Conservation (phyloP, 2,113 vertebrate genomes). For the Regulus satrapa region DNA sequence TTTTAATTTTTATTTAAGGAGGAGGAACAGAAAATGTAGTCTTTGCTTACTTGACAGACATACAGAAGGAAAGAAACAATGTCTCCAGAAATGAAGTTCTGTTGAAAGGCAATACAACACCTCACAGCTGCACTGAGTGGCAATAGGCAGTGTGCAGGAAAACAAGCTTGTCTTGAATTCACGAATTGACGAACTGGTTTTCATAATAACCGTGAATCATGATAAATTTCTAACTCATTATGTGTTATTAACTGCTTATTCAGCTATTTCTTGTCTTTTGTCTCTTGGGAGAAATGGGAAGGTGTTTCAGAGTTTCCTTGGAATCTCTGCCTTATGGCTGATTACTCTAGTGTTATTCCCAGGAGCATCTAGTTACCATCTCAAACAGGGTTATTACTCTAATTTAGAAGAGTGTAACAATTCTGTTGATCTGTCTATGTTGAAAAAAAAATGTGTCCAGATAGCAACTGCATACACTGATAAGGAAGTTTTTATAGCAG, state of each 20-base stretch:
- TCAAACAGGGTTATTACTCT: not conserved
- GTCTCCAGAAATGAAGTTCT: not conserved
- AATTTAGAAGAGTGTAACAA: not conserved
- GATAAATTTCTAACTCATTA: conserved; percentile 22
- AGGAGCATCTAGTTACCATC: not conserved
- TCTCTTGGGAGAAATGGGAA: not conserved
- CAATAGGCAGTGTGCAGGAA: not conserved
- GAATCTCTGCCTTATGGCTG: not conserved
- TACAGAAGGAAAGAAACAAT: not conserved
- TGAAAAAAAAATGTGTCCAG: not conserved
- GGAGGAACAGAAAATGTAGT: not conserved
- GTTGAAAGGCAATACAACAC: not conserved
- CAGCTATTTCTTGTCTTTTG: conserved; percentile 22
- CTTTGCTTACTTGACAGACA: not conserved
- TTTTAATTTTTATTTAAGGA: not conserved
- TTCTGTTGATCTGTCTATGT: not conserved
- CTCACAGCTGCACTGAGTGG: not conserved
- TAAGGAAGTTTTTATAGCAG: not conserved
- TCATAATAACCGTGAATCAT: not conserved
- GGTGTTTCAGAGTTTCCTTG: not conserved
- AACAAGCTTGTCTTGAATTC: conserved; percentile 29
- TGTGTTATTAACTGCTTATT: conserved; percentile 18
- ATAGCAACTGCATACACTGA: not conserved
- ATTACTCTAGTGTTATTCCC: not conserved
- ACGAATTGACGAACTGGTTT: conserved; percentile 3